Conservation (phyloP, 2,797 vertebrate species). For the Megalops cyprinoides region DNA sequence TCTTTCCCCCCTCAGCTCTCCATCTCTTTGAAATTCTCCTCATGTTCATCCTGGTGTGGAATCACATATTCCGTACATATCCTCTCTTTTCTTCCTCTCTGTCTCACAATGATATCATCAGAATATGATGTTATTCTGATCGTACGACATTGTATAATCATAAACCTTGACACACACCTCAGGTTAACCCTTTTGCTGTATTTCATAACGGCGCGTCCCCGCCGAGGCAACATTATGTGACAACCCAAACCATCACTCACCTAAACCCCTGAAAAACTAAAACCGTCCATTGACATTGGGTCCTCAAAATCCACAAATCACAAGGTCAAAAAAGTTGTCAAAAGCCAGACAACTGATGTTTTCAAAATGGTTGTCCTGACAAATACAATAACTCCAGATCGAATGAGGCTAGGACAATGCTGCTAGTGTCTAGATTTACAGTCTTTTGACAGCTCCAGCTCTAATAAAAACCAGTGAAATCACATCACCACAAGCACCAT, state of each 20-base stretch:
- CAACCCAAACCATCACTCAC: neutral
- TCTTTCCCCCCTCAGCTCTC: no score
- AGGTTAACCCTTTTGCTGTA: conserved; percentile 18
- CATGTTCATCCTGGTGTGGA: neutral
- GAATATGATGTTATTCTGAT: neutral
- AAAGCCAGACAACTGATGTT: no score
- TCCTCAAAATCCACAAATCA: neutral
- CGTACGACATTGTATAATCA: neutral
- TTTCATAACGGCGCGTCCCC: neutral
- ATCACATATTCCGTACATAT: neutral
- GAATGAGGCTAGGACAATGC: neutral
- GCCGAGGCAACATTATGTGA: neutral
- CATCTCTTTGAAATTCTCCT: neutral
- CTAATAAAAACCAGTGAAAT: neutral
- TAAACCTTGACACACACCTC: conserved; percentile 19
- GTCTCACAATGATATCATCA: conserved; percentile 6
- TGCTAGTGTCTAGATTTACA: neutral
- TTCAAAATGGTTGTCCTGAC: neutral
- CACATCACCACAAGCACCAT: neutral
- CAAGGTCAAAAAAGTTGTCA: neutral
- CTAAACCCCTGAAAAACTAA: neutral
- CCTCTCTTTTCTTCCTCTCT: conserved; percentile 12
- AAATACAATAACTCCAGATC: neutral
- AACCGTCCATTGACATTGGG: neutral
- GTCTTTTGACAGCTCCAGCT: neutral